phyloP scores from a whole-genome alignment of 2,888 invertebrate genomes.

The Acanthosepion lycidas region DNA sequence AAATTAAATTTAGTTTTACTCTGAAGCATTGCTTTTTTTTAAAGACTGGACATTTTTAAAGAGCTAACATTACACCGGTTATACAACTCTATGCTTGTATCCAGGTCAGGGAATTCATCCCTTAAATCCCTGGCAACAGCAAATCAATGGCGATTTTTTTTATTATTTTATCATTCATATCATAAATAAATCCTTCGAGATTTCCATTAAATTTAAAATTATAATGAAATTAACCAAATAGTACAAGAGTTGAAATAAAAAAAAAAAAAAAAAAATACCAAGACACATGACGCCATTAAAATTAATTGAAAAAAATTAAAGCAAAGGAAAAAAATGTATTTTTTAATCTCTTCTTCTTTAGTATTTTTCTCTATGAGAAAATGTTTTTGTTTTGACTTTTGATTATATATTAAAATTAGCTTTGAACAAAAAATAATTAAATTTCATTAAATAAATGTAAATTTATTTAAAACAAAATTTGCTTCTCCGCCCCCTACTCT shows the following conservation, averaged over 20 bases:
- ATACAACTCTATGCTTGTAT: not conserved
- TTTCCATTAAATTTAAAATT: not conserved
- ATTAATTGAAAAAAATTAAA: not conserved
- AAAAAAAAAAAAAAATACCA: too few relatives aligned
- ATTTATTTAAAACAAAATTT: not conserved
- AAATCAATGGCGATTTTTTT: conserved; percentile 33
- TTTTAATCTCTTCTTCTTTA: too few relatives aligned
- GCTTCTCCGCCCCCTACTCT: too few relatives aligned
- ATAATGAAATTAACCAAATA: not conserved
- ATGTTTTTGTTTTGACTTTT: not conserved
- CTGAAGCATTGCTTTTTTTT: not conserved
- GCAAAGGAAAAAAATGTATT: not conserved
- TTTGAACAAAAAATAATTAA: not conserved
- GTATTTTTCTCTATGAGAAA: not conserved
- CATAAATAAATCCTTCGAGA: not conserved
- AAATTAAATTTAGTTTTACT: not conserved
- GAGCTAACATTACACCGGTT: not conserved
- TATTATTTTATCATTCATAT: not conserved
- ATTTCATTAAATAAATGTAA: not conserved
- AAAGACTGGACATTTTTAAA: not conserved
- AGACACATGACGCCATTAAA: not conserved
- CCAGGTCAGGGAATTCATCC: not conserved
- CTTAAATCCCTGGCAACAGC: conserved; percentile 10
- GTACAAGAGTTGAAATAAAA: too few relatives aligned
- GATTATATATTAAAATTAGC: not conserved